Percentiles rank a stretch among this genome's conserved stretches.
phyloP scores from a whole-genome alignment of 2,888 invertebrate species.

The Biston stratarius region DNA sequence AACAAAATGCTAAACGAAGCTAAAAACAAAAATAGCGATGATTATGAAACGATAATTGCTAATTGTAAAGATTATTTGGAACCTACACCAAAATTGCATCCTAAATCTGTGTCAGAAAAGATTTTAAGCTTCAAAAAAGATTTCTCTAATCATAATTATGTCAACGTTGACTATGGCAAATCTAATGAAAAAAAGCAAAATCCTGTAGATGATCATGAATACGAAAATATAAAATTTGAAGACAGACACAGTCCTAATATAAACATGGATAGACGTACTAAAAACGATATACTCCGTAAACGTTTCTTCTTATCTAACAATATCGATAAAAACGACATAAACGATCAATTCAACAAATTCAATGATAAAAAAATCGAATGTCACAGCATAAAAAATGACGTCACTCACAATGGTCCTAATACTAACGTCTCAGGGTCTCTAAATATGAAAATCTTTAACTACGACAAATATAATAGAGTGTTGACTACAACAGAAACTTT shows the following conservation, averaged over 20 bases:
- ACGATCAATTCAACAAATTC: conserved; percentile 69
- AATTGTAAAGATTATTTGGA: conserved; percentile 52
- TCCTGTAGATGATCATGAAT: conserved; percentile 37
- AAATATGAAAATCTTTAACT: conserved; percentile 77
- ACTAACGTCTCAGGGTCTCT: conserved; percentile 75
- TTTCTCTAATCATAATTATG: conserved; percentile 75
- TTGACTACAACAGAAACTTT: conserved; percentile 77
- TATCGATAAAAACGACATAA: conserved; percentile 71
- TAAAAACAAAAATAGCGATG: conserved; percentile 36
- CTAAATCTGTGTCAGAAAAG: conserved; percentile 73
- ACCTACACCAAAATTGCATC: conserved; percentile 62
- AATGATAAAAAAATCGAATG: conserved; percentile 78
- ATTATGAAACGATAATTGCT: conserved; percentile 45
- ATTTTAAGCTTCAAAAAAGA: conserved; percentile 81
- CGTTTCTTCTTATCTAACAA: conserved; percentile 67
- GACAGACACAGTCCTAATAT: conserved; percentile 48
- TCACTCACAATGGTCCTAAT: conserved; percentile 71
- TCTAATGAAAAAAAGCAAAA: conserved; percentile 25
- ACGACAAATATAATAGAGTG: conserved; percentile 76
- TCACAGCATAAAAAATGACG: conserved; percentile 76
- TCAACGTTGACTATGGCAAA: conserved; percentile 65
- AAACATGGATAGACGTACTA: conserved; percentile 60
- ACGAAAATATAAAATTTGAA: conserved; percentile 49
- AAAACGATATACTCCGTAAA: conserved; percentile 74
- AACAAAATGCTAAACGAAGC: conserved; percentile 38